A percentile compares a stretch with the other conserved stretches of the same genome.
Evolutionary conservation across 2,113 vertebrate genomes (phyloP).

Genomic region (Eptesicus fuscus): DNA sequence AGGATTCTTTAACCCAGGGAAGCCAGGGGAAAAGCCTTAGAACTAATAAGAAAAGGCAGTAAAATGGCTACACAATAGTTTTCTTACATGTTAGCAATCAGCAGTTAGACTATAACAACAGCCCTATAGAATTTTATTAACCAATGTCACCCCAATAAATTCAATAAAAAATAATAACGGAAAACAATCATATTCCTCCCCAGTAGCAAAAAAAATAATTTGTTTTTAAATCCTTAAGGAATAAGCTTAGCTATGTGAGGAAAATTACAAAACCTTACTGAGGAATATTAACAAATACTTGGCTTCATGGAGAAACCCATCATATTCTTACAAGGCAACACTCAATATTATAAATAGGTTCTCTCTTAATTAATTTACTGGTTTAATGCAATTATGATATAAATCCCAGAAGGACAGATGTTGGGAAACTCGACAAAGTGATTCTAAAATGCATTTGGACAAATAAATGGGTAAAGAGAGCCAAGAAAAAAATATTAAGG

Average conservation of each 20-base stretch:
- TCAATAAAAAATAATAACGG: not conserved
- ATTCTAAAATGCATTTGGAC: slow-evolving; percentile 48
- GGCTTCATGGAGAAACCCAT: not conserved
- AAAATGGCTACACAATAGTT: not conserved
- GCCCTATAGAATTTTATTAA: not conserved
- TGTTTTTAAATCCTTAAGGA: slow-evolving; percentile 13
- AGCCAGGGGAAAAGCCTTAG: not conserved
- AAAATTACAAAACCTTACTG: not conserved
- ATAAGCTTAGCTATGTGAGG: not conserved
- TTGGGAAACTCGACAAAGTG: slow-evolving; percentile 42
- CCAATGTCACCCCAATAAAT: not conserved
- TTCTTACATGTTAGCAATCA: not conserved
- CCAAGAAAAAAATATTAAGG: not conserved
- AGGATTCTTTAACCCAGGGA: not conserved
- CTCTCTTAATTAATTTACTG: slow-evolving; percentile 63
- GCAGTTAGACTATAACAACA: not conserved
- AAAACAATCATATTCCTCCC: not conserved
- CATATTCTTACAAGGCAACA: slow-evolving; percentile 9
- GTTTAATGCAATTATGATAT: slow-evolving; percentile 56
- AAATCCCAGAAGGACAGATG: slow-evolving; percentile 42
- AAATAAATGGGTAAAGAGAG: not conserved
- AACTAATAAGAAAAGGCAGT: not conserved
- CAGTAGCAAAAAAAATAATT: not conserved
- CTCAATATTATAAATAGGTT: slow-evolving; percentile 29
- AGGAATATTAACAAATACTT: not conserved